Base-by-base conservation (phyloP, 2,797 vertebrate species). In the Serranus cabrilla region DNA sequence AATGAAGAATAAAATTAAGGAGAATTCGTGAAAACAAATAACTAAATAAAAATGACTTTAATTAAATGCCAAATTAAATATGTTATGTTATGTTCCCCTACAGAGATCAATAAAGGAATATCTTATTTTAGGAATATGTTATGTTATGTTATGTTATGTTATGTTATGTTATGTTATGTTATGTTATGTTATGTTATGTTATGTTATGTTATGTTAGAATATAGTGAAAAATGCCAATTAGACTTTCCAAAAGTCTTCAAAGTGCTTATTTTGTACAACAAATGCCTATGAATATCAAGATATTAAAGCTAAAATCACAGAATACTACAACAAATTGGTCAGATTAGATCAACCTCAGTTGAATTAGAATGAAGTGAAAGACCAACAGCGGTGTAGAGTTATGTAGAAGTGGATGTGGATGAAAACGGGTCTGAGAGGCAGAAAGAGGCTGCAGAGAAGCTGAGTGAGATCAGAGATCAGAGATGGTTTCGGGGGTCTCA, bases 401-500 rank as follows among this genome's bases (percentile, higher is more conserved):
- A 6, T 27, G 27, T n/a, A n/a, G 9, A 8, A 59, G 27, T 27
- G 27, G 40, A 46, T 23, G 54, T 49, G 43, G 21, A n/a, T 60
- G 39, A 40, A 50, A n/a, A 39, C 39, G 25, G 54, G 45, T 7
- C 8, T 47, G 37, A 73, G 51, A 21, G 40, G 21, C 34, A 20
- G 57, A 1, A 18, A 40, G 56, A 31, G 60, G 52, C 47, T 62
- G 74, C 34, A 59, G 59, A 31, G 73, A 50, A 23, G 34, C 0
- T 20, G 76, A 57, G 16, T 42, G 25, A 47, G 55, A 31, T 64
- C 60, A 58, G 39, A 57, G 61, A 58, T 60, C 71, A 74, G 54
- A 43, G 64, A 7, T 58, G 72, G 31, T 75, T 67, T 67, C 51
- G 12, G 0, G 49, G 60, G 65, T 80, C 76, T 81, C 55, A 56